A percentile compares a stretch with the other conserved stretches of the same genome.
phyloP scores from a whole-genome alignment of 2,888 invertebrate species.

The Serrognathus titanus region DNA sequence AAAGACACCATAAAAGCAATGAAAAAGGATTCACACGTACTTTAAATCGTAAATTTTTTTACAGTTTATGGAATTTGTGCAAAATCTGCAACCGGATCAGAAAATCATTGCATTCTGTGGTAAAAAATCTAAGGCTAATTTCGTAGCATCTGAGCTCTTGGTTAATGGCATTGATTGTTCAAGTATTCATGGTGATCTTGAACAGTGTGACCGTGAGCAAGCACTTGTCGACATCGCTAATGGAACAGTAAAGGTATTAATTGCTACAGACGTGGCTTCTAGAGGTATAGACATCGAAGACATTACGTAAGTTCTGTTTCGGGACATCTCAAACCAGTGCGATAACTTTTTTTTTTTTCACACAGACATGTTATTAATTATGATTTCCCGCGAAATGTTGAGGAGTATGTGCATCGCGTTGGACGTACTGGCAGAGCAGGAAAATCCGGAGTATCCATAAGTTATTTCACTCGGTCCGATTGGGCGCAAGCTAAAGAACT shows the following conservation, averaged over 20 bases:
- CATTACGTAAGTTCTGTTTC: slow-evolving; percentile 58
- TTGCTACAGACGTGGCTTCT: slow-evolving; percentile 95
- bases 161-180: slow-evolving; percentile 68
- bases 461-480: slow-evolving; percentile 75
- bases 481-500: slow-evolving; percentile 80
- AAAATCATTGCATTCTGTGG: slow-evolving; percentile 91
- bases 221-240: slow-evolving; percentile 80
- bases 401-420: slow-evolving; percentile 95
- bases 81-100: slow-evolving; percentile 67
- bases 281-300: slow-evolving; percentile 91
- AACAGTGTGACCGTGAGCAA: slow-evolving; percentile 69
- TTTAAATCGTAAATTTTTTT: slow-evolving; percentile 20
- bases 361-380: slow-evolving; percentile 80
- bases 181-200: slow-evolving; percentile 86
- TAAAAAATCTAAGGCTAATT: slow-evolving; percentile 78
- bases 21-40: not conserved
- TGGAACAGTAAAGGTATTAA: slow-evolving; percentile 75
- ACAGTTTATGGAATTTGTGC: slow-evolving; percentile 66
- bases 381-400: slow-evolving; percentile 91
- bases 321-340: too few relatives aligned
- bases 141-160: slow-evolving; percentile 75
- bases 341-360: slow-evolving; percentile 6
- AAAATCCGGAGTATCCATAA: slow-evolving; percentile 75
- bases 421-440: slow-evolving; percentile 94
- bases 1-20: not conserved